These are phyloP conservation scores for Alviniconcha marisindica DNA, from an alignment of 1,140 invertebrate species.

Conservation along the genomic window DNA sequence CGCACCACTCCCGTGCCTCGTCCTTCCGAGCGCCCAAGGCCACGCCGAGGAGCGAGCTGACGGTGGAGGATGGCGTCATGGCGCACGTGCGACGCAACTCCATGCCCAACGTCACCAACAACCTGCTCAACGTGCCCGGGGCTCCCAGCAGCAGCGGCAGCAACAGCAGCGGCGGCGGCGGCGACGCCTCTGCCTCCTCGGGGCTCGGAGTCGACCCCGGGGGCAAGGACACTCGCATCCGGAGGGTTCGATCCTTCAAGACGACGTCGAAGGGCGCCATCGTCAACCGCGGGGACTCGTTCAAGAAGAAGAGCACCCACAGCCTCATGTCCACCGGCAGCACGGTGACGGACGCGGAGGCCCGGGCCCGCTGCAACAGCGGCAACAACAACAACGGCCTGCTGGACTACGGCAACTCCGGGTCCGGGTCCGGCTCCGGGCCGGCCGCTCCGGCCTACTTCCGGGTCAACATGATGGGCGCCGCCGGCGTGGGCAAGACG, in stretches of 20 bases:
- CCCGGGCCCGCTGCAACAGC: not conserved
- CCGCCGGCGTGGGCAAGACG: slow-evolving; percentile 91
- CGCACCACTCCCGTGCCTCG: slow-evolving; percentile 6
- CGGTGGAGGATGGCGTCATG: slow-evolving; percentile 3
- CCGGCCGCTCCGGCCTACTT: slow-evolving; percentile 75
- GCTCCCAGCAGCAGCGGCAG: not conserved
- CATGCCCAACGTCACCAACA: slow-evolving; percentile 53
- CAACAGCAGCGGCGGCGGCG: not conserved
- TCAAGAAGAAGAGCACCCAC: slow-evolving; percentile 79
- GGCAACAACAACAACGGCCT: slow-evolving; percentile 19
- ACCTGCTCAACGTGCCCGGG: slow-evolving; percentile 45
- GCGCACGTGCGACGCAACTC: slow-evolving; percentile 46
- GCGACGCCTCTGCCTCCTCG: too few species aligned
- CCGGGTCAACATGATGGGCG: slow-evolving; percentile 90
- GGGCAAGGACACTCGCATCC: not conserved
- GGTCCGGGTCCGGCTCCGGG: not conserved
- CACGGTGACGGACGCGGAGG: slow-evolving; percentile 29
- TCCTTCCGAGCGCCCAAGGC: slow-evolving; percentile 39
- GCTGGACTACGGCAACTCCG: not conserved
- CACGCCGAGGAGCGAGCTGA: slow-evolving; percentile 26
- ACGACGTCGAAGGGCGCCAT: slow-evolving; percentile 92
- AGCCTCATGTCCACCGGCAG: slow-evolving; percentile 86
- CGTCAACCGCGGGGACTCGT: slow-evolving; percentile 94
- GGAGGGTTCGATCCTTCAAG: slow-evolving; percentile 89
- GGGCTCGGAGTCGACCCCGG: not conserved